A percentile compares a stretch with the other conserved stretches of the same genome.
Evolutionary conservation across 2,113 vertebrate genomes (phyloP).

Genomic region (Falcunculus frontatus): DNA sequence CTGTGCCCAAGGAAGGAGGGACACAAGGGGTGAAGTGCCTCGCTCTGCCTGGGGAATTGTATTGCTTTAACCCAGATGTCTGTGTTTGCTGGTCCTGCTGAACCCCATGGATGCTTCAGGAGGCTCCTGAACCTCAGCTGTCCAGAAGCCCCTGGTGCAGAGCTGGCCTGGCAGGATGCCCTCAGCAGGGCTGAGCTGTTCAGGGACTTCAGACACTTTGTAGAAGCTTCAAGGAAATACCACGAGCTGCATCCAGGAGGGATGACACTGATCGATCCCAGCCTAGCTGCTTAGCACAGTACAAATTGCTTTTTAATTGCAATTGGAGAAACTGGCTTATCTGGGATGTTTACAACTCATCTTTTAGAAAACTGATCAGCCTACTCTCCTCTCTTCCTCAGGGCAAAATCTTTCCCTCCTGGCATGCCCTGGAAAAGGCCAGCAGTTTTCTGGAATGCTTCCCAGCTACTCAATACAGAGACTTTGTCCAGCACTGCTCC

Average conservation of each 20-base stretch:
- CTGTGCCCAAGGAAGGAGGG: neutral
- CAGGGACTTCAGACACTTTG: neutral
- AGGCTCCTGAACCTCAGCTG: neutral
- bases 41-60: neutral
- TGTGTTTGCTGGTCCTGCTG: neutral
- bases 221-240: neutral
- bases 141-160: neutral
- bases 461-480: neutral
- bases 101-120: neutral
- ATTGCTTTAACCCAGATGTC: neutral
- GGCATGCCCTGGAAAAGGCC: neutral
- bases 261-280: neutral
- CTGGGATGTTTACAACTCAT: neutral
- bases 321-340: neutral
- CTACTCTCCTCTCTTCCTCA: neutral
- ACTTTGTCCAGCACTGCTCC: neutral
- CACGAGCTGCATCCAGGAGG: neutral
- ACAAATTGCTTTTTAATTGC: constrained; percentile 14
- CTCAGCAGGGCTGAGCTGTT: neutral
- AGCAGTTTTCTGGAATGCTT: neutral
- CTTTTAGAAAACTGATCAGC: neutral
- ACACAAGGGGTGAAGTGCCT: neutral
- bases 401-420: neutral
- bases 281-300: neutral
- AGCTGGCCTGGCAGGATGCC: neutral